Base-by-base conservation (phyloP, 2,888 invertebrate species). In the Zaprionus obscuricornis region DNA sequence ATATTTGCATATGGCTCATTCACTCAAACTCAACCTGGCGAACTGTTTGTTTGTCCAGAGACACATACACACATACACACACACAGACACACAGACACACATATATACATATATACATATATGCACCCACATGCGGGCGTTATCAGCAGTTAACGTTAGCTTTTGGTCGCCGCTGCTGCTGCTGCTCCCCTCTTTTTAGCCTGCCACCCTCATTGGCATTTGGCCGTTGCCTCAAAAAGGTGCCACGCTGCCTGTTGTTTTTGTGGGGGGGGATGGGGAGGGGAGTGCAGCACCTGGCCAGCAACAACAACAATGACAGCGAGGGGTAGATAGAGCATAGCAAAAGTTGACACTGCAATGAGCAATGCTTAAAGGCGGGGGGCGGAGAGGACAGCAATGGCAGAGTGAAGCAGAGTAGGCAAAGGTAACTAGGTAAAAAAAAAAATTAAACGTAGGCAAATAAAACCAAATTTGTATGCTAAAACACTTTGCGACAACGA, bases 1-100 rank as follows among this genome's bases (percentile, higher is more conserved):
- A 63, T 82, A 82, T 82, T 82, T 82, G 82, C 82, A 82, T 82
- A 81, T 78, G 78, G 82, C 81, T 81, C 78, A 81, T 78, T 73
- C 77, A 77, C 75, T 81, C 78, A 75, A 72, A 65, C 70, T 45
- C 65, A 64, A 69, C 69, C 66, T 69, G 66, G 69, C 66, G 69
- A 77, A 74, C 78, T 82, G 69, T 79, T 78, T 79, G 78, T 79
- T 81, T 79, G 78, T 79, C 82, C 82, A 79, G 78, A 82, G 74
- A 76, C 76, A 63, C 54, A 45, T 47, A 70, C 58, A 46, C 49
- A 31, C 55, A 22, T 47, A 36, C 37, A 7, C 40, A 50, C 29
- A 52, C 31, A 43, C 29, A 43, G 5, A 40, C 18, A 31, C 18
- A 40, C 13, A 29, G 36, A 4, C 6, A 14, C 26, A 34, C 27